Evolutionary conservation across 2,797 vertebrate species (phyloP), one percentile per base, ranked within the genome.

Genomic region (Acridotheres tristis): DNA sequence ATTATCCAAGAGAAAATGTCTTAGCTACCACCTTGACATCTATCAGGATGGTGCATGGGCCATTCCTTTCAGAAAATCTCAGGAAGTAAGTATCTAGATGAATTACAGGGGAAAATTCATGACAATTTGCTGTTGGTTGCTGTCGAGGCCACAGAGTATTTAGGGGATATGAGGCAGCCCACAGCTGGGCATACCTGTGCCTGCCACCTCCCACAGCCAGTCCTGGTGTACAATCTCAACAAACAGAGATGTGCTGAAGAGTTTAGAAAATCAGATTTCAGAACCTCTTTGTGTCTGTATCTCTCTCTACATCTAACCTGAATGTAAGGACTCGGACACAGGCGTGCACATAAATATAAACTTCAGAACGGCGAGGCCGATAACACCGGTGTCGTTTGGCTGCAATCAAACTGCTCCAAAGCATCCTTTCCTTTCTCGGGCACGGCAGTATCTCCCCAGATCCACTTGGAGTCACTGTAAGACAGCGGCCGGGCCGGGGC

Each of bases 381-480:
- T 10, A 17, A 34, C 75, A 7, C 3, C 51, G 1, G 17, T 1
- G 20, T 17, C 30, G 16, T 17, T 55, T 47, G 65, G 0, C 3
- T 48, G 32, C 5, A 5, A 11, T 0, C 9, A 1, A 22, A 16
- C 6, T 2, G 9, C 9, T 45, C 14, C 27, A 0, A 16, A 27
- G 13, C 1, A 4, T 4, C 3, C 19, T 26, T 65, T 14, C 29
- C 5, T 22, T 16, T 9, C 29, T 34, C 34, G 11, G 7, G 27
- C 10, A 5, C 55, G 85, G 95, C 95, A 96, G n/a, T 97, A 62
- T 74, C 93, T 25, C 11, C 9, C 4, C 4, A 4, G 16, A 68
- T 79, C 97, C 98, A 85, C 97, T 94, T 97, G 98, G 97, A 93
- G 98, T 86, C 98, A 86, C 69, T 97, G 85, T 81, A 95, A 86